Percentiles rank a stretch among this genome's conserved stretches.
Conservation (phyloP, 2,888 invertebrate genomes). For the Drosophila emarginata region DNA sequence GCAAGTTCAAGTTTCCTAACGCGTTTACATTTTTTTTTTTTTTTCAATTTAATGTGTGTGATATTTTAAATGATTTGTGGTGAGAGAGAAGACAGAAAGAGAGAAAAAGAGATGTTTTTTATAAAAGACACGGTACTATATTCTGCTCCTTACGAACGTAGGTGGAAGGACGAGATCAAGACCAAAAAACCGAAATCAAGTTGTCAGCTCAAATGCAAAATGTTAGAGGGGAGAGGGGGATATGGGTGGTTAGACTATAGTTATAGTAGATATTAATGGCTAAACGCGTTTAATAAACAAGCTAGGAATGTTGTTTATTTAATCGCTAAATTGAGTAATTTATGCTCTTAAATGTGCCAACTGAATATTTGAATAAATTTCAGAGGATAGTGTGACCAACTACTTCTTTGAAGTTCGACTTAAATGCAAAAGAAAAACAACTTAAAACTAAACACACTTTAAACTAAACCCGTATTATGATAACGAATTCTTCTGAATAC, state of each 20-base stretch:
- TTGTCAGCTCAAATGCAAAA: constrained; percentile 8
- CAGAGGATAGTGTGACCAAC: background rate
- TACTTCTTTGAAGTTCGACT: background rate
- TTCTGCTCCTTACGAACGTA: background rate
- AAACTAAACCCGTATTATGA: background rate
- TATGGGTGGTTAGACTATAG: background rate
- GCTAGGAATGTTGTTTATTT: background rate
- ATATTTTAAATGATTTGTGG: constrained; percentile 44
- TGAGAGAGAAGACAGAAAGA: constrained; percentile 60
- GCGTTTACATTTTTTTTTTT: constrained; percentile 19
- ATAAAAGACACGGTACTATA: background rate
- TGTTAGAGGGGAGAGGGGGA: background rate
- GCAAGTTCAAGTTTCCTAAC: constrained; percentile 85
- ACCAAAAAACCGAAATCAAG: background rate
- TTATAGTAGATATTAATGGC: background rate
- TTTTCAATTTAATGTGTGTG: constrained; percentile 45
- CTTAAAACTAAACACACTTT: background rate
- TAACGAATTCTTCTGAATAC: background rate
- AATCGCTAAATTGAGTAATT: background rate
- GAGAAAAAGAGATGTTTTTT: constrained; percentile 47
- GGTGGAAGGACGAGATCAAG: constrained; percentile 4
- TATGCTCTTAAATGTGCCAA: background rate
- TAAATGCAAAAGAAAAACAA: background rate
- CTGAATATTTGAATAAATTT: background rate
- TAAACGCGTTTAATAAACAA: background rate